A percentile compares a stretch with the other conserved stretches of the same genome.
These are phyloP conservation scores for Cinclus mexicanus DNA, from an alignment of 2,113 vertebrate species.

Conservation along the genomic window DNA sequence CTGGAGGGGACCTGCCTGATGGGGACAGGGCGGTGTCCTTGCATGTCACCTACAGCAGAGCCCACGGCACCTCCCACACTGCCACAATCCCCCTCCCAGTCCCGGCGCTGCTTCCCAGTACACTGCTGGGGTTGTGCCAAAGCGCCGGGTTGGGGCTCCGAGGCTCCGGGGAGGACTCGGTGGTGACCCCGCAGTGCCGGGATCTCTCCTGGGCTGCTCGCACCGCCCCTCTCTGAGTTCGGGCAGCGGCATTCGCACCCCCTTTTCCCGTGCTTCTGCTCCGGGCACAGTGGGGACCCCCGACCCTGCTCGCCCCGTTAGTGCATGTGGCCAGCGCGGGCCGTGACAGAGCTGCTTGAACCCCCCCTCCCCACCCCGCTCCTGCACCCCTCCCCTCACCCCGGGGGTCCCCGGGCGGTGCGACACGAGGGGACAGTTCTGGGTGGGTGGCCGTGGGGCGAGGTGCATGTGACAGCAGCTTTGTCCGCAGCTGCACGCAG, in stretches of 20 bases:
- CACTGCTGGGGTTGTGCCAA: neutral
- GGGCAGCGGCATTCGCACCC: neutral
- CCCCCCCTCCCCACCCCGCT: neutral
- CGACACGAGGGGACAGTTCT: neutral
- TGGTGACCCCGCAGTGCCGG: neutral
- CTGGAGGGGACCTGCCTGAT: neutral
- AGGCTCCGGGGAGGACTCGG: neutral
- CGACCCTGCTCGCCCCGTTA: neutral
- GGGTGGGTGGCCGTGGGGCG: neutral
- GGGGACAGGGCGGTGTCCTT: neutral
- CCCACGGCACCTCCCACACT: neutral
- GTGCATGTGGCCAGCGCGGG: slow-evolving; percentile 42
- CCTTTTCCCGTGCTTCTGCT: neutral
- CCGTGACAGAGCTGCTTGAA: neutral
- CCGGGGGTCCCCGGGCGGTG: neutral
- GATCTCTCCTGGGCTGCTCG: neutral
- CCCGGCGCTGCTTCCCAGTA: neutral
- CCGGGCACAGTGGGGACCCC: neutral
- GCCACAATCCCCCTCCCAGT: neutral
- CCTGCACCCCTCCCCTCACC: neutral
- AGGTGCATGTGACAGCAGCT: slow-evolving; percentile 54
- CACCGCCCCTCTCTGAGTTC: neutral
- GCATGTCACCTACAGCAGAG: neutral
- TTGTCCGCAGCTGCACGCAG: slow-evolving; percentile 57
- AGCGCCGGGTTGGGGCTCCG: neutral